Evolutionary conservation across 1,140 invertebrate species (phyloP).

Genomic region (Anagrus nilaparvatae): DNA sequence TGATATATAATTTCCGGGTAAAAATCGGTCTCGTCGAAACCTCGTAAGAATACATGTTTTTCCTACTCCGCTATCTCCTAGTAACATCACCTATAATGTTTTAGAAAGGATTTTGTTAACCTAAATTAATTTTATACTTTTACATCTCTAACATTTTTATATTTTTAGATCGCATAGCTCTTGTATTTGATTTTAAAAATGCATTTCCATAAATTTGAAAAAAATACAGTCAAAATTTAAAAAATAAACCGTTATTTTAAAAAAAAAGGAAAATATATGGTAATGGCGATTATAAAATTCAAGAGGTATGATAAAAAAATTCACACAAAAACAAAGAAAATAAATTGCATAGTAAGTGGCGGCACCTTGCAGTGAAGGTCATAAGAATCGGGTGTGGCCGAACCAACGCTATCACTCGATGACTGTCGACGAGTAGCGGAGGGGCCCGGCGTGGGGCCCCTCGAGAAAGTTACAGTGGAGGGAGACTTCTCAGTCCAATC

Average conservation of each 20-base stretch:
- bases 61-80: constrained; percentile 81
- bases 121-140: too few species aligned
- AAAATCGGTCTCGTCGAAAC: constrained; percentile 76
- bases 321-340: too few species aligned
- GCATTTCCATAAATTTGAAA: too few species aligned
- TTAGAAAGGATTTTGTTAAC: too few species aligned
- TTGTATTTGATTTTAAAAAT: too few species aligned
- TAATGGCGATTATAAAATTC: too few species aligned
- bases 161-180: too few species aligned
- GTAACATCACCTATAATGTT: constrained; percentile 76
- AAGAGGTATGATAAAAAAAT: too few species aligned
- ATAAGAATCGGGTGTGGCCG: constrained; percentile 33
- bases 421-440: constrained; percentile 24
- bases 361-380: constrained; percentile 37
- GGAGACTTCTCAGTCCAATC: constrained; percentile 25
- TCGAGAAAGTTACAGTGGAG: constrained; percentile 3
- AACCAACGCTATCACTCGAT: constrained; percentile 26
- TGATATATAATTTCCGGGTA: constrained; percentile 84
- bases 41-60: constrained; percentile 80
- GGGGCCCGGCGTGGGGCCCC: constrained; percentile 17
- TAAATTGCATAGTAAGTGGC: constrained; percentile 14
- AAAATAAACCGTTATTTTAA: too few species aligned
- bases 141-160: too few species aligned
- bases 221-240: too few species aligned
- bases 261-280: too few species aligned